Evolutionary conservation across 2,888 invertebrate genomes (phyloP), one percentile per base, ranked within the genome.

Genomic region (Cataglyphis altisquamis): DNA sequence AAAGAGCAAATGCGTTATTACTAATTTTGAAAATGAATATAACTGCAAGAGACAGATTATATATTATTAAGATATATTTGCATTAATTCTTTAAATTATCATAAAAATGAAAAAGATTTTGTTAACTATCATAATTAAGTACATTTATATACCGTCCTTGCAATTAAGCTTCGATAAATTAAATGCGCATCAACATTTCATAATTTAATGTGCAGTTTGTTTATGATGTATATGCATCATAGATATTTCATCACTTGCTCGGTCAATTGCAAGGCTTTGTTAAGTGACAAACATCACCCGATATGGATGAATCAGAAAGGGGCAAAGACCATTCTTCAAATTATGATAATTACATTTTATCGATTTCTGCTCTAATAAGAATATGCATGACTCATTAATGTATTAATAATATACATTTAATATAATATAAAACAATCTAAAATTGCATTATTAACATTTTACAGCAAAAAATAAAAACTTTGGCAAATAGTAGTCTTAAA

Each of bases 191-290:
- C 10, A n/a, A 32, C n/a, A 68, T 68, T 63, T 9, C 18, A 9
- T 21, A 48, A 45, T 73, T 0, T 41, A 74, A 48, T 8, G 12
- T 45, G 10, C 32, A n/a, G 45, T 75, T 21, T 21, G 6, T 21
- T n/a, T 32, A 21, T 8, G 48, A 48, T 52, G 9, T 21, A 41
- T 41, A 32, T 1, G 39, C 29, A 39, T 73, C 25, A 68, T 74
- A 77, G 0, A 25, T n/a, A 83, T 74, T 84, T 68, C 77, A 82
- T 81, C 77, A 74, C 32, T 41, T n/a, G 0, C 39, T 25, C 9
- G 39, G 6, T 77, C n/a, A 36, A 32, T 77, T 73, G 18, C 3
- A 68, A 57, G 25, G 15, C 32, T 32, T 60, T 2, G 25, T n/a
- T 15, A 39, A n/a, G 39, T 60, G 66, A 82, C 21, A 39, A 84